Evolutionary conservation across 1,140 invertebrate species (phyloP), one percentile per base, ranked within the genome.

Genomic region (Leucophenga varia): DNA sequence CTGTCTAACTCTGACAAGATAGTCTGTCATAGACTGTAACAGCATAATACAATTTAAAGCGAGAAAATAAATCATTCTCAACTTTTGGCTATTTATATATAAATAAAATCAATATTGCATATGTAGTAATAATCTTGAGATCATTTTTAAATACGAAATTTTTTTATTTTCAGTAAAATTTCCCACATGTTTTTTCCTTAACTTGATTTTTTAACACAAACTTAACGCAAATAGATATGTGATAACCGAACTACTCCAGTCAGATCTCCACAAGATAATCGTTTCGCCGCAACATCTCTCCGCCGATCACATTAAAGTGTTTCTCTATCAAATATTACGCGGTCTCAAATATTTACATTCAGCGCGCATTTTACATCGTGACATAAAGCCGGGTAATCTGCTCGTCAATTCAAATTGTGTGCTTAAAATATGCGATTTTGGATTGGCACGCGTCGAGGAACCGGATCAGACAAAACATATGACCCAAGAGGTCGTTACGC

Each of bases 261-360:
- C 93, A 78, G 97, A 99, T 84, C 84, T 99, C 57, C 97, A 99
- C 82, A 98, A 98, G 84, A 99, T 99, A 76, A 99, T 99, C 77
- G 96, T 98, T 54, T 98, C 95, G 54, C 95, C 95, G 45, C 97
- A 99, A 81, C 92, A 95, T 69, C 86, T 99, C 42, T 96, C 95
- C 59, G 86, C 93, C 43, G 96, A 99, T 81, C 97, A 99, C 84
- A 97, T 99, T 78, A 99, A 99, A 87, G 94, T 99, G 78, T 99
- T 99, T 86, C 90, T 99, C 54, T 99, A 99, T 80, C 97, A 99
- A 83, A 98, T 99, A 78, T 86, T 99, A 61, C 86, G 97, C 84
- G 97, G 95, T 68, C 82, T 98, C 55, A 98, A 98, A 79, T 99
- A 98, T 82, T 82, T 98, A 52, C 96, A 98, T 80, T 97, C 95